Base-by-base conservation (phyloP, 2,113 vertebrate species). In the Eulacestoma nigropectus region DNA sequence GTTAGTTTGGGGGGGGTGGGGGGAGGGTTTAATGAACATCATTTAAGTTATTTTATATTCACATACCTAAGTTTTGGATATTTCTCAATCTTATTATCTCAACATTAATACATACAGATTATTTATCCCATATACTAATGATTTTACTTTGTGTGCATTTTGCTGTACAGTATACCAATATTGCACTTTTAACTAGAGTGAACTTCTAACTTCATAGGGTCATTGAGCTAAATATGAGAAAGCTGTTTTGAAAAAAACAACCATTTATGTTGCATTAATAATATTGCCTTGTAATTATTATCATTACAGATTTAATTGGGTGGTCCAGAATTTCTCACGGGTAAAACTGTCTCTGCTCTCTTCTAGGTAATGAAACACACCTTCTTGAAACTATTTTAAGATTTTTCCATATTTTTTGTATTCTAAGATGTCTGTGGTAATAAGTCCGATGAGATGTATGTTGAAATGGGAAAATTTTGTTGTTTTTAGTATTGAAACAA, bases 1-100 rank as follows among this genome's bases (percentile, higher is more conserved):
- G 7, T 37, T 81, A 16, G 23, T 33, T 49, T 5, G 1, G 3
- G 18, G 21, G 1, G 4, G 1, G 0, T n/a, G 1, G 14, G 7
- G 5, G 39, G 27, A 11, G 10, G 19, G 4, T 6, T 65, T 95
- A 11, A 5, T 0, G 0, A 73, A 27, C 6, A 10, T 73, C 1
- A 7, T 57, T 1, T 64, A 44, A 27, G 27, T 73, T 81, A 41
- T 47, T 84, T 92, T 56, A 41, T 52, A 62, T 84, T 90, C 59
- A 41, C 47, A 32, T 82, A 37, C 16, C 18, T 55, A 42, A 49
- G 27, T 67, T 87, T 63, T 88, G 25, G 29, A 9, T 80, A 32
- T 69, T 77, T 74, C 30, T 86, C 20, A 47, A 6, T 93, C 56
- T 86, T 78, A 20, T 3, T 84, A 32, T 69, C 79, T 78, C 60